Conservation (phyloP, 2,888 invertebrate genomes). For the Andrena marginata region DNA sequence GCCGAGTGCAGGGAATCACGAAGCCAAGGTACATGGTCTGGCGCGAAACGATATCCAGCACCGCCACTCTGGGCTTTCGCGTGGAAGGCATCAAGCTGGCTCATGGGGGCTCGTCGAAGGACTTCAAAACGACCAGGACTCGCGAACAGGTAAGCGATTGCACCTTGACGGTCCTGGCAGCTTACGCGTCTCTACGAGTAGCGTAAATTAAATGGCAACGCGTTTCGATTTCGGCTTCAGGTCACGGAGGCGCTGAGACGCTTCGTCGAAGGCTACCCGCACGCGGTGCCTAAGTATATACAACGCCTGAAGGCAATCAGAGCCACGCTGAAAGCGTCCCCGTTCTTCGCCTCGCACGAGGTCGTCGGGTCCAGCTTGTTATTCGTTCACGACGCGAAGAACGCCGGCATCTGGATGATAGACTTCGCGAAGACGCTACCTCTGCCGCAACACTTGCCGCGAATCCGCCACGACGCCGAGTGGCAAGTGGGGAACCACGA, state of each 20-base stretch:
- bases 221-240: slow-evolving; percentile 77
- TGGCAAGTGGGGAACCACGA: slow-evolving; percentile 99
- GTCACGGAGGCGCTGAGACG: slow-evolving; percentile 92
- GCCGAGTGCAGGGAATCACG: slow-evolving; percentile 95
- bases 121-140: slow-evolving; percentile 97
- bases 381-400: slow-evolving; percentile 96
- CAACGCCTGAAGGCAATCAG: slow-evolving; percentile 94
- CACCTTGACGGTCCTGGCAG: neutral
- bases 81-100: slow-evolving; percentile 97
- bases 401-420: slow-evolving; percentile 97
- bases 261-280: slow-evolving; percentile 92
- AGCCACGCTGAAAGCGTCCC: slow-evolving; percentile 92
- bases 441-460: slow-evolving; percentile 89
- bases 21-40: slow-evolving; percentile 98
- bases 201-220: neutral
- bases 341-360: slow-evolving; percentile 97
- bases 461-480: slow-evolving; percentile 92
- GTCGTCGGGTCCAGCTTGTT: slow-evolving; percentile 97
- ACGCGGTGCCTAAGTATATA: slow-evolving; percentile 92
- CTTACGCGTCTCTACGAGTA: neutral
- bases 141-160: slow-evolving; percentile 88
- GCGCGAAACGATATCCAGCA: slow-evolving; percentile 98
- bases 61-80: slow-evolving; percentile 97
- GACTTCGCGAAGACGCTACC: slow-evolving; percentile 98
- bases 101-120: slow-evolving; percentile 96